phyloP scores from a whole-genome alignment of 1,140 invertebrate species.

The Magallana gigas region DNA sequence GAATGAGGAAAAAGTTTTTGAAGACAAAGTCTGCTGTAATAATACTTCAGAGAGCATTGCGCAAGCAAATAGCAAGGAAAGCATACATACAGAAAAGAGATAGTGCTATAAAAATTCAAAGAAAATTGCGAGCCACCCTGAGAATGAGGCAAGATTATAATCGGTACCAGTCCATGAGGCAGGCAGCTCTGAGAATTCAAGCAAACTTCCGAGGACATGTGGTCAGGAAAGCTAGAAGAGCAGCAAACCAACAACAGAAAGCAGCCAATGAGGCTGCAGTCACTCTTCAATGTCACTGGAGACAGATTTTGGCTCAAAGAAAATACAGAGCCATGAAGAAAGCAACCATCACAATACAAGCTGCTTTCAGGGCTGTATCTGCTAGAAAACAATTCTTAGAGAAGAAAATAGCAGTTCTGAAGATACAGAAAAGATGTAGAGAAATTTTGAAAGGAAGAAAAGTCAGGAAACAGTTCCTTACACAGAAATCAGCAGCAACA shows the following conservation, averaged over 20 bases:
- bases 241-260: too few species aligned
- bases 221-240: constrained; percentile 8
- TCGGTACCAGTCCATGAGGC: constrained; percentile 40
- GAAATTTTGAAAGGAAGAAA: constrained; percentile 45
- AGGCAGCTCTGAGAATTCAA: constrained; percentile 65
- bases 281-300: constrained; percentile 60
- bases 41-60: constrained; percentile 60
- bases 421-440: constrained; percentile 57
- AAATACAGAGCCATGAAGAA: constrained; percentile 49
- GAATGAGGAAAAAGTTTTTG: constrained; percentile 33
- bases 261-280: background rate
- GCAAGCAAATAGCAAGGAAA: constrained; percentile 33
- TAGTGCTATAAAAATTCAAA: constrained; percentile 65
- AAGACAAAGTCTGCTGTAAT: constrained; percentile 52
- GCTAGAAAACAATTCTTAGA: constrained; percentile 47
- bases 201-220: constrained; percentile 52
- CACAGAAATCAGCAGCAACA: constrained; percentile 53
- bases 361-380: constrained; percentile 42
- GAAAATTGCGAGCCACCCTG: constrained; percentile 5
- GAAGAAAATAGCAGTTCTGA: constrained; percentile 44
- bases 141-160: background rate
- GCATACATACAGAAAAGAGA: constrained; percentile 55
- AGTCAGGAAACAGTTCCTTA: constrained; percentile 40
- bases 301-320: constrained; percentile 34
- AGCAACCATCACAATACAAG: constrained; percentile 58